Evolutionary conservation across 2,797 vertebrate species (phyloP), one percentile per base, ranked within the genome.

Genomic region (Poecilia velifera): DNA sequence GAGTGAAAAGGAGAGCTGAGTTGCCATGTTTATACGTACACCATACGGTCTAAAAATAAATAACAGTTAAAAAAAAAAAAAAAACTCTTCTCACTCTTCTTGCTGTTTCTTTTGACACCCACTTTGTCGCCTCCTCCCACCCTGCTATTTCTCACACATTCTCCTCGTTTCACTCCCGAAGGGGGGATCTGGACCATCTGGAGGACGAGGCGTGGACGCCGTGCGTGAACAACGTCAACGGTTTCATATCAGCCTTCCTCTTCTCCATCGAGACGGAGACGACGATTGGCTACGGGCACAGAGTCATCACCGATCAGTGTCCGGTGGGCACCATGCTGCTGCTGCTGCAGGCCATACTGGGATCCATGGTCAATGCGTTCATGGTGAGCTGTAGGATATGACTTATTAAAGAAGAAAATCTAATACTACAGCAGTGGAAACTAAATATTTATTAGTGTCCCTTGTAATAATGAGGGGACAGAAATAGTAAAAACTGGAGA

Each of bases 211-310:
- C 94, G 0, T 99, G 98, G 98, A 99, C 97, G 0, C 98, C 98
- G 0, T 98, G 98, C 16, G 98, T 98, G 91, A 97, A 98, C 95
- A 99, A 98, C 79, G 97, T 99, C 88, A 98, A 99, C 14, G 96
- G 97, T 82, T 99, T 99, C 85, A 97, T 98, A 92, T 98, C 98
- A 0, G 98, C 98, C 39, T 98, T 99, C 94, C 97, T 99, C 70
- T 99, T 99, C 94, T 98, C 98, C 94, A 99, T 99, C 51, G 98
- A 99, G 95, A 99, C 98, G 0, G 98, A 99, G 94, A 99, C 98
- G 68, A 98, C 98, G 89, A 99, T 99, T 8, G 98, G 98, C 80
- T 99, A 99, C 34, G 98, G 98, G 25, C 95, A 98, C 94, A 95
- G 98, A 0, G 98, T 99, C 92, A 99, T 99, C 94, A 98, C 98